phyloP scores from a whole-genome alignment of 2,113 vertebrate genomes.

The Phaethon lepturus region DNA sequence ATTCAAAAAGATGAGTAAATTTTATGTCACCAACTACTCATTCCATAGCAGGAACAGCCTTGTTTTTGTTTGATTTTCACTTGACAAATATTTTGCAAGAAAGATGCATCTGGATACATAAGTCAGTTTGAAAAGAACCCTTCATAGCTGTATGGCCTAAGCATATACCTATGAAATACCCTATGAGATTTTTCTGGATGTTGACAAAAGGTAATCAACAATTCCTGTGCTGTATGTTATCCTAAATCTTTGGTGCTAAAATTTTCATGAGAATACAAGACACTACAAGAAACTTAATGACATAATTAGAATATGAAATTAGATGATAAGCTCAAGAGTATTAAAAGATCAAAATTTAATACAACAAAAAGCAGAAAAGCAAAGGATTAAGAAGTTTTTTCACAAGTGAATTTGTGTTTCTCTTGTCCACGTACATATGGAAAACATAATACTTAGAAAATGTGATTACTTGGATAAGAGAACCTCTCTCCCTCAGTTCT shows the following conservation, averaged over 20 bases:
- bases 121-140: background rate
- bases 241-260: background rate
- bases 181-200: background rate
- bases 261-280: background rate
- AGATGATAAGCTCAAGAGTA: background rate
- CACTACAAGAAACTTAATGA: background rate
- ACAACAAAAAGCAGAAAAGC: background rate
- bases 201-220: background rate
- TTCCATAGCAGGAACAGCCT: background rate
- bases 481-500: background rate
- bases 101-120: background rate
- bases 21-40: background rate
- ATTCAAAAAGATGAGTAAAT: background rate
- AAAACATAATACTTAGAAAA: constrained; percentile 5
- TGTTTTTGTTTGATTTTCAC: background rate
- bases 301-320: constrained; percentile 18
- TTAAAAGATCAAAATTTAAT: background rate
- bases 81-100: background rate
- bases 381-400: constrained; percentile 20
- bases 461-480: background rate
- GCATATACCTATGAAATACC: background rate
- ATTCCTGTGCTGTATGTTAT: background rate
- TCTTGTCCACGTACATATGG: background rate
- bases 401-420: background rate
- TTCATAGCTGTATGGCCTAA: background rate